Percentiles rank a stretch among this genome's conserved stretches.
phyloP scores from a whole-genome alignment of 2,797 vertebrate genomes.

The Eptatretus atami region DNA sequence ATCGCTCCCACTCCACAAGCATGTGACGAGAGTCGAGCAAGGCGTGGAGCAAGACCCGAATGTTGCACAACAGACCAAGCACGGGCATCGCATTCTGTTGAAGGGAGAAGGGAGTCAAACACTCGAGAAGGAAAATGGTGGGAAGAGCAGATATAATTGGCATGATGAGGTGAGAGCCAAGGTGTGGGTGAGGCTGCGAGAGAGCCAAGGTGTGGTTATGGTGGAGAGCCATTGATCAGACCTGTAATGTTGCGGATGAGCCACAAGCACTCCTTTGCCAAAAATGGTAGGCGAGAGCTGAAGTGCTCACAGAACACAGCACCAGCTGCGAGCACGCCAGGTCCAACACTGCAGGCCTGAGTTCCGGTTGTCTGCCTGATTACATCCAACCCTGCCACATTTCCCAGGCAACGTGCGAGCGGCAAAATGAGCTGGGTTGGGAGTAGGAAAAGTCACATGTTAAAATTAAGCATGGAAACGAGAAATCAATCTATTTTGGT shows the following conservation, averaged over 20 bases:
- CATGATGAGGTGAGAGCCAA: not conserved
- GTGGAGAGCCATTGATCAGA: constrained; percentile 10
- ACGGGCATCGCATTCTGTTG: too few species aligned
- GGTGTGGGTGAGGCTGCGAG: not conserved
- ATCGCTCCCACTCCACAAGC: too few species aligned
- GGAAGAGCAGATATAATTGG: too few species aligned
- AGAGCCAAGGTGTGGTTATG: not conserved
- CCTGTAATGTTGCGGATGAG: constrained; percentile 80
- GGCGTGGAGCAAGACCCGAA: too few species aligned
- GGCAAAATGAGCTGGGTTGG: constrained; percentile 39
- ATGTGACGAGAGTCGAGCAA: too few species aligned
- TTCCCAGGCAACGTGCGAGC: constrained; percentile 44
- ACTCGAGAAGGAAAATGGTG: too few species aligned
- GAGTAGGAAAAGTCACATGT: not conserved
- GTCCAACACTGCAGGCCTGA: constrained; percentile 14
- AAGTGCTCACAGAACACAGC: constrained; percentile 31
- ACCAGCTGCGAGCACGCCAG: constrained; percentile 23
- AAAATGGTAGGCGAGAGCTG: constrained; percentile 22
- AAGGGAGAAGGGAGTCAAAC: too few species aligned
- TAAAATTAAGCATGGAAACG: too few species aligned
- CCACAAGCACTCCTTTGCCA: constrained; percentile 45
- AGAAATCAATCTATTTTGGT: too few species aligned
- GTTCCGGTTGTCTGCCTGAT: constrained; percentile 13
- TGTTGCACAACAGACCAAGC: too few species aligned
- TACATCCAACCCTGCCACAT: constrained; percentile 22